Evolutionary conservation across 2,113 vertebrate genomes (phyloP).

Genomic region (Indicator maculatus): DNA sequence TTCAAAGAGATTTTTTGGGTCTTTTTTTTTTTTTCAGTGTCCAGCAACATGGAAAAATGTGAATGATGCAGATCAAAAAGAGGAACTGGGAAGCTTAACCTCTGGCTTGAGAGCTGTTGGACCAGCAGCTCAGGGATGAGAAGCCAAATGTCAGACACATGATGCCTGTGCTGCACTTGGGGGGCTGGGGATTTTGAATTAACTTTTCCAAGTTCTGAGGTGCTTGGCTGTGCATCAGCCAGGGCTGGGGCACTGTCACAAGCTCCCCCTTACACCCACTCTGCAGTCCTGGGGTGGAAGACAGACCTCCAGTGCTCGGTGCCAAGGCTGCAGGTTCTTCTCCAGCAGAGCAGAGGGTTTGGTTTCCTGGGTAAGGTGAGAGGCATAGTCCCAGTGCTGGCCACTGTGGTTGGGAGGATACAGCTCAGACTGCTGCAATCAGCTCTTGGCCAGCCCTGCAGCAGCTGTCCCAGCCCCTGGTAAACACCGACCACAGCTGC

Average conservation of each 20-base stretch:
- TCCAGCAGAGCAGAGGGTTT: neutral
- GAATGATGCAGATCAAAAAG: neutral
- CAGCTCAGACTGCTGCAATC: neutral
- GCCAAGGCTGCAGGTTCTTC: neutral
- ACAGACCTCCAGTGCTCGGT: fast-evolving
- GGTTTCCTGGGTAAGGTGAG: neutral
- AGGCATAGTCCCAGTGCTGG: neutral
- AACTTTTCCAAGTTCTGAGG: neutral
- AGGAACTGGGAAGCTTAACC: neutral
- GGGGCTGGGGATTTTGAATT: neutral
- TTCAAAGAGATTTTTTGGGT: neutral
- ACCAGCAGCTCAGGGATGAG: neutral
- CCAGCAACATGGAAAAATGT: neutral
- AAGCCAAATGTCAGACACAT: neutral
- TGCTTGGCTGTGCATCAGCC: neutral
- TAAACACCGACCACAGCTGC: neutral
- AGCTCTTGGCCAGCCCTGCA: neutral
- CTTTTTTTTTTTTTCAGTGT: neutral
- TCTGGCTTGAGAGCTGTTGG: conserved; percentile 18
- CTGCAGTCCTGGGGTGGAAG: fast-evolving
- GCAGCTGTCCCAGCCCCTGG: too few relatives aligned
- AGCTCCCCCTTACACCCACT: neutral
- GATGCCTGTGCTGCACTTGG: neutral
- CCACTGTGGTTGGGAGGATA: neutral
- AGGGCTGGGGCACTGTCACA: neutral